Evolutionary conservation across 2,113 vertebrate genomes (phyloP), one percentile per base, ranked within the genome.

Genomic region (Romanogobio albipinnatus): DNA sequence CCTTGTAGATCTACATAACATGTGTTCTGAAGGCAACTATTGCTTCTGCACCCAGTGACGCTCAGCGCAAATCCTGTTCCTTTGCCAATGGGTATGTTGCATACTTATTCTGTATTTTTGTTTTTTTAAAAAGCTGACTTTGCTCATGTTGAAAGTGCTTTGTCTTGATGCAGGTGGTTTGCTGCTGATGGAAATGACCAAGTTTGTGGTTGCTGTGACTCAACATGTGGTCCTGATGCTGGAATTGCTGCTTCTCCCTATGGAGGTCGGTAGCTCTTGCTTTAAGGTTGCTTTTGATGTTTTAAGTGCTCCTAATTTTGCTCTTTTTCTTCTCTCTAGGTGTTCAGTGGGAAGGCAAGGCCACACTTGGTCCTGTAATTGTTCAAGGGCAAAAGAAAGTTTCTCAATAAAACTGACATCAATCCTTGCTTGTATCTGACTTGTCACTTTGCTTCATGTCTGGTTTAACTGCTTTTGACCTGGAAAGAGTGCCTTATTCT

Each of bases 11-110:
- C 22, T 92, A 91, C 84, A 47, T 94, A 66, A 92, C 88, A 22
- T 93, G 93, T 87, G 43, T 9, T 7, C 24, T 93, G 86, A 92
- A 39, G 58, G 92, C 75, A 51, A 81, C 92, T 19, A 82, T 24
- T 0, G 39, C 85, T 13, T 0, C 81, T 9, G 59, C 62, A 9
- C 24, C 86, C 1, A 66, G 83, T 6, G 82, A 84, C 2, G 39
- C 33, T 49, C 15, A 51, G 75, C 89, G 78, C 84, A 93, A 94
- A 22, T 91, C 92, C 76, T 93, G 92, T 33, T 94, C 90, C 2
- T 94, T 90, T 17, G 29, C 84, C n/a, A 83, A 83, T 4, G 73
- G 91, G 91, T 94, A 47, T 3, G 29, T 59, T 26, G 3, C 4
- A n/a, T n/a, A 5, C 6, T 68, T 10, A 45, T 11, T 47, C 3